phyloP scores from a whole-genome alignment of 2,113 vertebrate genomes.

The Brienomyrus brachyistius region DNA sequence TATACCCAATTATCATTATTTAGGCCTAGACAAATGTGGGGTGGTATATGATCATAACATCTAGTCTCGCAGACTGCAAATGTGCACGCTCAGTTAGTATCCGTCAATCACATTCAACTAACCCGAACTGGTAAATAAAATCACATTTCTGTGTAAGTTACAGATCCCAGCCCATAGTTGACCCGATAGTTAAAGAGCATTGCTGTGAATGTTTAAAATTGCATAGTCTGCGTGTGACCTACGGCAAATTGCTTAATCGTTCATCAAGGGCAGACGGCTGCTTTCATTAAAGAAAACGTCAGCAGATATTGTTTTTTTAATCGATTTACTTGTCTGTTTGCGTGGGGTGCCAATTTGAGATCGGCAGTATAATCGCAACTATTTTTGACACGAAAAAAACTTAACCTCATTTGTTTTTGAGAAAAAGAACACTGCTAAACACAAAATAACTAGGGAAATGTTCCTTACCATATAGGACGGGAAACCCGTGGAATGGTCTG shows the following conservation, averaged over 20 bases:
- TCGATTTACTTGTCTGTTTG: neutral
- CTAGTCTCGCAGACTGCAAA: neutral
- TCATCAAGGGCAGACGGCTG: neutral
- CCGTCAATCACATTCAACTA: neutral
- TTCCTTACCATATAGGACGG: slow-evolving; percentile 92
- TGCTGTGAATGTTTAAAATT: neutral
- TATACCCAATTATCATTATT: neutral
- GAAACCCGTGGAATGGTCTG: slow-evolving; percentile 84
- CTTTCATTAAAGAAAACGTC: neutral
- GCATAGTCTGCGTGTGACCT: neutral
- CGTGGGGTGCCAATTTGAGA: neutral
- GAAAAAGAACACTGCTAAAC: neutral
- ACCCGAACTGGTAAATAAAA: neutral
- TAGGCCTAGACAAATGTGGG: slow-evolving; percentile 9
- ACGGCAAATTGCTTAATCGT: slow-evolving; percentile 1
- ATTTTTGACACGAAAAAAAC: neutral
- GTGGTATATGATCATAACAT: neutral
- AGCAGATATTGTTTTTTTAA: neutral
- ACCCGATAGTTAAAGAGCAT: neutral
- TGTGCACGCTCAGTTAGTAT: neutral
- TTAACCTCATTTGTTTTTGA: neutral
- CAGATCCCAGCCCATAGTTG: neutral
- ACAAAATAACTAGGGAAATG: neutral
- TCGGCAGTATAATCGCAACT: neutral
- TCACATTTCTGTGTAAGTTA: neutral